Evolutionary conservation across 2,797 vertebrate genomes (phyloP), one percentile per base, ranked within the genome.

Genomic region (Peromyscus melanophrys): DNA sequence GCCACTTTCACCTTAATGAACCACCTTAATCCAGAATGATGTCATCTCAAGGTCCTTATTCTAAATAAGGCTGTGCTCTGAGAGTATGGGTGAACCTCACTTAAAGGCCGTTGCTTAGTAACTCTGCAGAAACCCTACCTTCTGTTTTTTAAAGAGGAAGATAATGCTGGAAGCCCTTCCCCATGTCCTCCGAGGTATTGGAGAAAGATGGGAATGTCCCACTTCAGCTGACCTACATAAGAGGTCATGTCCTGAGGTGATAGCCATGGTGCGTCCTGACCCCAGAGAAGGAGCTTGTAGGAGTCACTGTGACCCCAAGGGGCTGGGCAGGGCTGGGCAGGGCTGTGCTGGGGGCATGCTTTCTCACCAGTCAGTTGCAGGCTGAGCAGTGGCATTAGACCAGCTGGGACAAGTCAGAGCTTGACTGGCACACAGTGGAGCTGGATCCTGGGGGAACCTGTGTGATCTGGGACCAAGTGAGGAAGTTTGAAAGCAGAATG

Each of bases 251-350:
- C 8, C n/a, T 61, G 67, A 71, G 31, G 25, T 34, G 43, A 83
- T 2, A 43, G 71, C 34, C 76, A 1, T 5, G 8, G 1, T 2
- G 37, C 8, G 34, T 31, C 29, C 11, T 13, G 21, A 27, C 19
- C 55, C n/a, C 3, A 14, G 8, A 78, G 4, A 25, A 95, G 55
- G 19, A 69, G 43, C 21, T 4, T 1, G 23, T 25, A 69, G 49
- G 80, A 29, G 37, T 55, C n/a, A 0, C 11, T 0, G 0, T 43
- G 40, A 19, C 9, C 31, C 21, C 43, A 6, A 34, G 40, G 27
- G 1, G 23, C 73, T 63, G 78, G 76, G 37, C 84, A 71, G 80
- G 71, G 17, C 61, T 55, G 49, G 46, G 13, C 52, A 14, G 14
- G 55, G 55, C 55, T 16, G 55, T 0, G 40, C 6, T 9, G 34